Base-by-base conservation (phyloP, 2,888 invertebrate genomes). In the Agriopis aurantiaria region DNA sequence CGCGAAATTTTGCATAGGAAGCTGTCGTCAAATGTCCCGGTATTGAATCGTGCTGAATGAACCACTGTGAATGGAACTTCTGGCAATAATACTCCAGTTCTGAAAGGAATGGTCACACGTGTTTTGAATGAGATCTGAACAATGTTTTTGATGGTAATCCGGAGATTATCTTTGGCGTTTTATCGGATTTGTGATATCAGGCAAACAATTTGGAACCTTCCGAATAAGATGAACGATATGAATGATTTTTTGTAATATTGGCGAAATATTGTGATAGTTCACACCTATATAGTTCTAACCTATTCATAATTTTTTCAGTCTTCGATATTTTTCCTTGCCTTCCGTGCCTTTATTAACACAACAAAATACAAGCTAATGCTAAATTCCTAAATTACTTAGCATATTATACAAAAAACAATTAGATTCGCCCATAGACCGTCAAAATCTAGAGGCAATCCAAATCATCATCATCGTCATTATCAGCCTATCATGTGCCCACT, bases 1-100 rank as follows among this genome's bases (percentile, higher is more conserved):
- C 83, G 84, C 80, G 83, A 87, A 83, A 91, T 92, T 92, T 92
- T 91, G 93, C 93, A 92, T 94, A 93, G 94, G 93, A 92, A 93
- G 85, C 88, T 88, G 87, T 89, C 90, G 85, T 89, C 90, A 86
- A 88, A 90, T 90, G 87, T 90, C 87, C 85, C 75, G 76, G 81
- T 80, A 85, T 88, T 89, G 85, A 89, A 83, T 80, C 71, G 75
- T 69, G 75, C 80, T 88, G 85, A 89, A 86, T 84, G 82, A 78
- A 75, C 75, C 68, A 33, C 71, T 65, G 57, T 91, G 88, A 92
- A 92, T 91, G 85, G 85, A 76, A 78, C 81, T n/a, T 8, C 49
- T 85, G 83, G 85, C 82, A 82, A 92, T 89, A 93, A 93, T 89
- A 84, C 81, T 75, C 68, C 73, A 75, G 77, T 82, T 82, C 82